Evolutionary conservation across 2,113 vertebrate genomes (phyloP), one percentile per base, ranked within the genome.

Genomic region (Apodemus sylvaticus): DNA sequence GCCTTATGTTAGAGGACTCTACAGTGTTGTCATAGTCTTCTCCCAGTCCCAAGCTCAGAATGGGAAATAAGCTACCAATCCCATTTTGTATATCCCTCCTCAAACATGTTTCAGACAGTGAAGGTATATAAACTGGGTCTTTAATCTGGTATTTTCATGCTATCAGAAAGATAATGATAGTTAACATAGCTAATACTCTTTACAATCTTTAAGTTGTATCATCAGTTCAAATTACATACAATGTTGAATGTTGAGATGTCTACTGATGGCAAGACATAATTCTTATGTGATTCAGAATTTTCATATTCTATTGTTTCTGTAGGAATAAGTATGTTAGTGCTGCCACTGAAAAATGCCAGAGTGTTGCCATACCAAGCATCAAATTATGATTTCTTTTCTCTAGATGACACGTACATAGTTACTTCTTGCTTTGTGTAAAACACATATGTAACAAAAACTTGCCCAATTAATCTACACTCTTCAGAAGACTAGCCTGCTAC

Each of bases 21-120:
- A 34, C 3, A 3, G 26, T 22, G 8, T 48, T 19, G 34, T 29
- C 14, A 36, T 7, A 53, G 7, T 7, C 2, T n/a, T 6, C 1
- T 64, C 9, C 74, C 13, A 45, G 1, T 64, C 24, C 48, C 26
- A 62, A 1, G 14, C 31, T 90, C 22, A 82, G 5, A n/a, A n/a
- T 2, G 29, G 0, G 2, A 48, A 51, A 9, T 5, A 17, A 51
- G 29, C 11, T 9, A 70, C 53, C 3, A 60, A 48, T 1, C 7
- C n/a, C 13, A 34, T 90, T 51, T 51, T 9, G 58, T 87, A 58
- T 55, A 22, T 42, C 45, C 10, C 29, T 36, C 8, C 45, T 39
- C 3, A 20, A 73, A 45, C 7, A 34, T 77, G 36, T 42, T 53
- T 17, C 17, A 58, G n/a, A 70, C 5, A 70, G 24, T 34, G 29